Conservation (phyloP, 2,113 vertebrate species). For the Epinephelus cyanopodus region DNA sequence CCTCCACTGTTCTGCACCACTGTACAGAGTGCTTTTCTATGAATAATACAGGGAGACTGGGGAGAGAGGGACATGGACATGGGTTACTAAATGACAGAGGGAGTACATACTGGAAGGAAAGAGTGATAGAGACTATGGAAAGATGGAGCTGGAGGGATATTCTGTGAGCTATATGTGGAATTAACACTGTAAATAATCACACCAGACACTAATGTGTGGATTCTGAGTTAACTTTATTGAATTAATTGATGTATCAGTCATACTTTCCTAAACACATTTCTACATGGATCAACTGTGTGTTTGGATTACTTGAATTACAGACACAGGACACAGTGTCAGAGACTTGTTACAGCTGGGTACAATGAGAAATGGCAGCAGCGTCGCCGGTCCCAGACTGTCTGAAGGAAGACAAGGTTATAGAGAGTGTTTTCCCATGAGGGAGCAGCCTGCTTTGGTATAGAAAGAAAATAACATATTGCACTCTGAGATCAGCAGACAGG, state of each 20-base stretch:
- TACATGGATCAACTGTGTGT: background rate
- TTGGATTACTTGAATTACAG: slow-evolving; percentile 21
- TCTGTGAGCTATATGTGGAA: background rate
- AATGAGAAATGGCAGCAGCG: slow-evolving; percentile 45
- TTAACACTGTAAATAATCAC: slow-evolving; percentile 39
- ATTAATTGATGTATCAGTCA: background rate
- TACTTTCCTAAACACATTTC: slow-evolving; percentile 2
- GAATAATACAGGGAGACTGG: slow-evolving; percentile 78
- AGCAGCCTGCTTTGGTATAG: slow-evolving; percentile 37
- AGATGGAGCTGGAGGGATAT: background rate
- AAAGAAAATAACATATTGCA: slow-evolving; percentile 72
- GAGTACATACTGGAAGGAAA: background rate
- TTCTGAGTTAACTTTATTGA: slow-evolving; percentile 65
- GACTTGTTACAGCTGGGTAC: slow-evolving; percentile 13
- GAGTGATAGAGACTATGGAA: background rate
- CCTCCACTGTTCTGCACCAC: slow-evolving; percentile 77
- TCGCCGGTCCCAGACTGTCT: slow-evolving; percentile 41
- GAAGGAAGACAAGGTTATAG: slow-evolving; percentile 66
- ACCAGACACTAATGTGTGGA: slow-evolving; percentile 13
- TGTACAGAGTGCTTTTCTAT: slow-evolving; percentile 81
- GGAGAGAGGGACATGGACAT: slow-evolving; percentile 44
- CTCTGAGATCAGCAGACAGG: slow-evolving; percentile 65
- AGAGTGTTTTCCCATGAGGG: slow-evolving; percentile 55
- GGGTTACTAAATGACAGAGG: slow-evolving; percentile 52
- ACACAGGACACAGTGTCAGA: background rate